Conservation (phyloP, 1,140 invertebrate genomes). For the Lepidurus apus region DNA sequence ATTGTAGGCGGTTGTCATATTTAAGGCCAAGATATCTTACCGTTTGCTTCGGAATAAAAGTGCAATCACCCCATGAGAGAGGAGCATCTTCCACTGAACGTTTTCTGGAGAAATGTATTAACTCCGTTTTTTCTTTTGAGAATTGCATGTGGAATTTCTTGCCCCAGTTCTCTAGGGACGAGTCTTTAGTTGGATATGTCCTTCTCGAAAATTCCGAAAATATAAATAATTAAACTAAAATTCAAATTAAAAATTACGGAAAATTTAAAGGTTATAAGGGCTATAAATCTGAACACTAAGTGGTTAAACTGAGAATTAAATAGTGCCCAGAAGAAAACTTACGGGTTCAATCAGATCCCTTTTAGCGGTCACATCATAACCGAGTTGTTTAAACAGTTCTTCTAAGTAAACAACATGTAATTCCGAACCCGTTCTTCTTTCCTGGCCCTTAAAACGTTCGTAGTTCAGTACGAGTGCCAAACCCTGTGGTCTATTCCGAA, state of each 20-base stretch:
- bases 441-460: neutral
- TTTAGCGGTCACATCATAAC: constrained; percentile 23
- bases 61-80: too few species aligned
- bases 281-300: neutral
- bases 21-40: too few species aligned
- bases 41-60: too few species aligned
- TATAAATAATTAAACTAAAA: neutral
- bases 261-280: neutral
- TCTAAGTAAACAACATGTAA: constrained; percentile 24
- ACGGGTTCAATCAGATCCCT: constrained; percentile 7
- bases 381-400: constrained; percentile 28
- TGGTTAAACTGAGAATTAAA: neutral
- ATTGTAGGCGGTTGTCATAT: too few species aligned
- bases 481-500: neutral
- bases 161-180: too few species aligned
- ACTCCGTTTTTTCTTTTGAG: too few species aligned
- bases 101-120: too few species aligned
- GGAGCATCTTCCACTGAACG: too few species aligned
- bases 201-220: neutral
- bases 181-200: too few species aligned
- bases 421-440: constrained; percentile 25
- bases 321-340: neutral
- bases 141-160: too few species aligned
- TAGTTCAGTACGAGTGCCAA: constrained; percentile 31
- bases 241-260: neutral